Conservation (phyloP, 2,797 vertebrate genomes). For the Tragopan temminckii region DNA sequence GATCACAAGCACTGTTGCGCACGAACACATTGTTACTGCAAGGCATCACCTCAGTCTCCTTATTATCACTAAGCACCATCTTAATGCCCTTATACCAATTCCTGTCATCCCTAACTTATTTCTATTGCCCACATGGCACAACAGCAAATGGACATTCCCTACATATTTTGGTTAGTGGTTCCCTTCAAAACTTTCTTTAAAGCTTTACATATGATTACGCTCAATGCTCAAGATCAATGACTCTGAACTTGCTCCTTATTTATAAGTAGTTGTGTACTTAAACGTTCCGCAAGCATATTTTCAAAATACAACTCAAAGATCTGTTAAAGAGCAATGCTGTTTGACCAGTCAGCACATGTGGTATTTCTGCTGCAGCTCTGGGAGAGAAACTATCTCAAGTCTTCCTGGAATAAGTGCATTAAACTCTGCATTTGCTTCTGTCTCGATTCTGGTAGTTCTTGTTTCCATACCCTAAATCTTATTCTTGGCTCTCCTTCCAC, state of each 20-base stretch:
- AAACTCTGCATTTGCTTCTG: constrained; percentile 7
- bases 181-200: neutral
- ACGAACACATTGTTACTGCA: neutral
- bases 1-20: neutral
- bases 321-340: neutral
- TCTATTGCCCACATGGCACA: neutral
- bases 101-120: neutral
- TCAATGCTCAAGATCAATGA: neutral
- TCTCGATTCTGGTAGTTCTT: neutral
- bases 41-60: neutral
- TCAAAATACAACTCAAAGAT: neutral
- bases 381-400: neutral
- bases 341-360: neutral
- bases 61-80: neutral
- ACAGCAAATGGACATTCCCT: neutral
- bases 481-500: constrained; percentile 31
- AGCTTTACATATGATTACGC: neutral
- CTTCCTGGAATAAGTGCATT: constrained; percentile 42
- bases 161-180: neutral
- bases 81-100: accelerated
- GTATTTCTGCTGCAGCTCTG: neutral
- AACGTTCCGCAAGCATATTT: neutral
- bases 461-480: constrained; percentile 40
- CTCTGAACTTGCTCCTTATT: neutral
- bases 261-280: neutral